A percentile compares a stretch with the other conserved stretches of the same genome.
These are phyloP conservation scores for Pteronotus mesoamericanus DNA, from an alignment of 2,797 vertebrate genomes.

Conservation along the genomic window DNA sequence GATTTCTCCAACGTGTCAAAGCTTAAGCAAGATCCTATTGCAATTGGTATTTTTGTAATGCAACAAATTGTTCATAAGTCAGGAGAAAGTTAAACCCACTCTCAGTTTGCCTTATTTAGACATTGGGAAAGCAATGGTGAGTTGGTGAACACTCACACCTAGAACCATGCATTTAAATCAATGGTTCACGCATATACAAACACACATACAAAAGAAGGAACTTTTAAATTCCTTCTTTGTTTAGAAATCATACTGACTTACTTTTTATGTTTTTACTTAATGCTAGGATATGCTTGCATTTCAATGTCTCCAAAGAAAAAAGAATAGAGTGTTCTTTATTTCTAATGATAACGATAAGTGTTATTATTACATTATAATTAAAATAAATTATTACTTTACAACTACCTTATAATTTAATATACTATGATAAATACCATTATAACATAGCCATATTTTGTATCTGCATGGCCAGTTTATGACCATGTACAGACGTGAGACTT, in stretches of 20 bases:
- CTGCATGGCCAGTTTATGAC: neutral
- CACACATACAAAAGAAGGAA: neutral
- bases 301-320: slow-evolving; percentile 32
- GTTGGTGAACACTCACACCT: neutral
- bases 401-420: slow-evolving; percentile 33
- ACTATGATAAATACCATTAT: neutral
- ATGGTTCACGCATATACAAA: neutral
- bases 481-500: neutral
- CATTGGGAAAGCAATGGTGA: neutral
- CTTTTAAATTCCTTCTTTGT: slow-evolving; percentile 19
- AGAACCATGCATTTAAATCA: neutral
- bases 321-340: slow-evolving; percentile 21
- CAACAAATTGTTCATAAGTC: neutral
- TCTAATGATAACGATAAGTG: neutral
- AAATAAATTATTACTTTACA: slow-evolving; percentile 19
- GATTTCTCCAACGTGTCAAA: neutral
- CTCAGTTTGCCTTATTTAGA: neutral
- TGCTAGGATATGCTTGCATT: neutral
- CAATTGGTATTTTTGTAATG: neutral
- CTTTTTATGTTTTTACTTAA: neutral
- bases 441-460: neutral
- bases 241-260: slow-evolving; percentile 21
- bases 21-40: neutral
- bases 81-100: neutral
- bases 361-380: slow-evolving; percentile 31